Evolutionary conservation across 2,888 invertebrate genomes (phyloP), one percentile per base, ranked within the genome.

Genomic region (Thymelicus lineola): DNA sequence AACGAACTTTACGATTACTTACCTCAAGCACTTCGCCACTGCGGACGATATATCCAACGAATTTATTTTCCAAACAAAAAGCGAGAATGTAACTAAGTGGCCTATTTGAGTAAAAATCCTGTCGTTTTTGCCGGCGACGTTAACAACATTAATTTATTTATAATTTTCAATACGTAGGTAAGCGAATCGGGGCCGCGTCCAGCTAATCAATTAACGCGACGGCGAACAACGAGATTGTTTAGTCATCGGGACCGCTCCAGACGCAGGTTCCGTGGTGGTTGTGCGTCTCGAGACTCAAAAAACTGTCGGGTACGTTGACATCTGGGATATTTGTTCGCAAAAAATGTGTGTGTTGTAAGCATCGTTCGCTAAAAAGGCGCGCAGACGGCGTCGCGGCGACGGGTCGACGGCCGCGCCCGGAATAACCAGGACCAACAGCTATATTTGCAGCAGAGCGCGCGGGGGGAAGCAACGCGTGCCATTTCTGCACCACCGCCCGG

Each of bases 311-410:
- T 87, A 79, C 90, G 84, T 89, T 90, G 90, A 89, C 90, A 86
- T 88, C 86, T 78, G 65, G 74, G 83, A 86, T 89, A 87, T 89
- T 88, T 83, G 83, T 84, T 87, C 84, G 88, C 88, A 88, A 93
- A 93, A 93, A 91, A 88, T 88, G 83, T 79, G 82, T 85, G 80
- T 85, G 86, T 89, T 89, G 87, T 90, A 88, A 89, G 88, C 84
- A 81, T 86, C 86, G 86, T 88, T 88, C 87, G 88, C 90, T 92
- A 91, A 92, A 91, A 91, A 90, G 92, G 92, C 89, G 89, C 86
- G 87, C 90, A 93, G 93, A 93, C 93, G 91, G 93, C 93, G 93
- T 92, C 92, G 92, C 92, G 91, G 88, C 91, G 90, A 78, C 89
- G 91, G 93, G 93, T 93, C 93, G 93, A 88, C 93, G 93, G 85